phyloP scores from a whole-genome alignment of 2,888 invertebrate genomes.

The Mylabris sibirica region DNA sequence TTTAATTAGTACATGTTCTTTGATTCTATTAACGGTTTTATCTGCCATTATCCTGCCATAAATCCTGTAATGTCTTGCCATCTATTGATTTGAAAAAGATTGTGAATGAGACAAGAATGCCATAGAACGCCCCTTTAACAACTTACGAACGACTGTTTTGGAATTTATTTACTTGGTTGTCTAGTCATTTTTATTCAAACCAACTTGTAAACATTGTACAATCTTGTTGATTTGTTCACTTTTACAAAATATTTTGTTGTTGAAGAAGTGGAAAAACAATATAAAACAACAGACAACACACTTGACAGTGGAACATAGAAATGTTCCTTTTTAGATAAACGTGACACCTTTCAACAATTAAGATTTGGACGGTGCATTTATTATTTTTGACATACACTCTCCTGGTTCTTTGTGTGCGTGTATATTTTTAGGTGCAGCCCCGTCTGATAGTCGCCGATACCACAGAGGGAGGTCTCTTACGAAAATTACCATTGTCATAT shows the following conservation, averaged over 20 bases:
- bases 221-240: constrained; percentile 7
- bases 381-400: constrained; percentile 5
- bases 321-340: constrained; percentile 6
- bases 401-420: neutral
- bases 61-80: neutral
- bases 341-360: constrained; percentile 12
- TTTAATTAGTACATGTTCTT: constrained; percentile 11
- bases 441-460: neutral
- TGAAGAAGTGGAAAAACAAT: neutral
- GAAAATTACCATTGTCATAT: neutral
- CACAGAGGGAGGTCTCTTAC: neutral
- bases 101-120: constrained; percentile 1
- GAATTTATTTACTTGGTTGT: constrained; percentile 25
- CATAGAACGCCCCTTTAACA: constrained; percentile 12
- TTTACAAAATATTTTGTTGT: neutral
- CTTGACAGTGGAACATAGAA: neutral
- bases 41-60: constrained; percentile 9
- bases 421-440: constrained; percentile 11
- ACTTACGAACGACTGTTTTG: constrained; percentile 6
- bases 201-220: constrained; percentile 10
- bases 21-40: constrained; percentile 4
- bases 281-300: too few relatives aligned
- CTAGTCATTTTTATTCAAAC: constrained; percentile 22
- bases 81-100: neutral
- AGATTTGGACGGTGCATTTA: constrained; percentile 11